These are phyloP conservation scores for Syngnathus acus DNA, from an alignment of 2,797 vertebrate species.

Conservation along the genomic window DNA sequence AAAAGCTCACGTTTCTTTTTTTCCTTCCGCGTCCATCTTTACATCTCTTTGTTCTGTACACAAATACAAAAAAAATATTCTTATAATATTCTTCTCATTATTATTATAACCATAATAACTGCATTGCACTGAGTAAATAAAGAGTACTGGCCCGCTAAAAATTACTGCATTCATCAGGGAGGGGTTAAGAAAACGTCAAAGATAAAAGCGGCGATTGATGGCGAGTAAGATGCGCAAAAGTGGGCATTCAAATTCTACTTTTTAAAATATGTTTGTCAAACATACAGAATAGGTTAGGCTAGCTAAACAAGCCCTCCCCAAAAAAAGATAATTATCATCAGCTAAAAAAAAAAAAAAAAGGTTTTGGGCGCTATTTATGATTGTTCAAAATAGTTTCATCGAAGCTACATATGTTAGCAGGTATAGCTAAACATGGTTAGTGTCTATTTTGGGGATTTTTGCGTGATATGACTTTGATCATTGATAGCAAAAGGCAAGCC, in stretches of 20 bases:
- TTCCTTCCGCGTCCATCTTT: constrained; percentile 69
- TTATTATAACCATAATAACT: constrained; percentile 72
- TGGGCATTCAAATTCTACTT: not conserved
- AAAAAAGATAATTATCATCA: not conserved
- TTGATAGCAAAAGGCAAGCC: too few species aligned
- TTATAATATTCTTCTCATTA: constrained; percentile 60
- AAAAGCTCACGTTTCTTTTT: constrained; percentile 63
- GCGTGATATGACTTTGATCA: too few species aligned
- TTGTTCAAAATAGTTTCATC: not conserved
- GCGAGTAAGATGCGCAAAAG: constrained; percentile 33
- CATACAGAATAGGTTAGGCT: constrained; percentile 2
- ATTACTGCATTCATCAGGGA: constrained; percentile 77
- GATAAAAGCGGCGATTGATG: constrained; percentile 49
- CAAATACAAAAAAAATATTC: constrained; percentile 74
- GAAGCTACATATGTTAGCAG: not conserved
- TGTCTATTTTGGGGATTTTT: not conserved
- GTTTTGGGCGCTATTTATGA: not conserved
- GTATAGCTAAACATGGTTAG: not conserved
- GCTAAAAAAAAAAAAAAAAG: not conserved
- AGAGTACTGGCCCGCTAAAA: constrained; percentile 73
- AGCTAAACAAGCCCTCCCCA: constrained; percentile 15
- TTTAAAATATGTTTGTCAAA: not conserved
- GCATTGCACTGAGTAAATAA: constrained; percentile 80
- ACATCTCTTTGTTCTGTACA: constrained; percentile 79
- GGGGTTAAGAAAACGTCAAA: constrained; percentile 47